Evolutionary conservation across 2,113 vertebrate species (phyloP).

Genomic region (Suncus etruscus): DNA sequence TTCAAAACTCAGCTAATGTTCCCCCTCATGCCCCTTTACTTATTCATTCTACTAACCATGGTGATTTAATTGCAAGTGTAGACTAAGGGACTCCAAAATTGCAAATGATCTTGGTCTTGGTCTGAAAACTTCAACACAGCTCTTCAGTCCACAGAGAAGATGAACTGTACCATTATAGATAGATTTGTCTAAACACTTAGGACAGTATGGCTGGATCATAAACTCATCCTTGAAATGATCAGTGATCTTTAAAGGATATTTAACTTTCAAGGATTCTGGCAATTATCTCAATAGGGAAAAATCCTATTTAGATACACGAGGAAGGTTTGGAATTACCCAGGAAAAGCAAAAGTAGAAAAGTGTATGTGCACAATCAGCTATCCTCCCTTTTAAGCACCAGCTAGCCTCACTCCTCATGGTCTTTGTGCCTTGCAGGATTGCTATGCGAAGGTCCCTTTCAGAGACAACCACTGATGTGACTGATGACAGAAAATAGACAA

Average conservation of each 20-base stretch:
- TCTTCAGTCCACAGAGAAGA: neutral
- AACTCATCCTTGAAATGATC: neutral
- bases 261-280: neutral
- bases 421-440: neutral
- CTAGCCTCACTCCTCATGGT: neutral
- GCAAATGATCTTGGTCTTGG: neutral
- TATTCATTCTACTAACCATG: neutral
- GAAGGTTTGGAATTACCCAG: neutral
- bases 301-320: neutral
- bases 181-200: neutral
- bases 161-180: neutral
- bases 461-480: neutral
- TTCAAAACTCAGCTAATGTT: neutral
- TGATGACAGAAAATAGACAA: neutral
- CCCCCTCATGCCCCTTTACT: neutral
- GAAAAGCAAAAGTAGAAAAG: neutral
- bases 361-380: neutral
- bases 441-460: neutral
- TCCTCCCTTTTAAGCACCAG: no score
- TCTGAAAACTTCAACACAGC: neutral
- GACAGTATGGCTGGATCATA: neutral
- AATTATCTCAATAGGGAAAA: neutral
- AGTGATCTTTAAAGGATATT: neutral
- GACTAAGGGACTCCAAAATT: accelerated
- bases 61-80: neutral